These are phyloP conservation scores for Dascillus cervinus DNA, from an alignment of 2,888 invertebrate species.

Conservation along the genomic window DNA sequence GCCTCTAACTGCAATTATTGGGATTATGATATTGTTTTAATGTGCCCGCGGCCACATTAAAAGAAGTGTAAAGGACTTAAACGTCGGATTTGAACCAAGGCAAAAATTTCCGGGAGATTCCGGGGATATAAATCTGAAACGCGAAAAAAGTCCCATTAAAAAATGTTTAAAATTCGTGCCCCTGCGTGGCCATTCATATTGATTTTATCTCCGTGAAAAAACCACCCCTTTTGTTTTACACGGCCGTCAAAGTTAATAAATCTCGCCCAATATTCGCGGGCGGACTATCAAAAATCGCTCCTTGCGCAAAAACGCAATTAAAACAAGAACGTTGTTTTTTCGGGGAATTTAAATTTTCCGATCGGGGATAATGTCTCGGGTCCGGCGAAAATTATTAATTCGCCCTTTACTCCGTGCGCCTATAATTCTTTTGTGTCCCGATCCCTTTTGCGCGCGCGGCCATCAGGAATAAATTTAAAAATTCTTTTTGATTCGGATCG, in stretches of 20 bases:
- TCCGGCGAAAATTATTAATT: no score
- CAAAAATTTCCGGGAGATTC: constrained; percentile 10
- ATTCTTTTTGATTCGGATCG: no score
- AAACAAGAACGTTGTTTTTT: no score
- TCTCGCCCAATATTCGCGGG: constrained; percentile 8
- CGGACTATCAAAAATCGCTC: constrained; percentile 9
- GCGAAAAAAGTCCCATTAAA: constrained; percentile 2
- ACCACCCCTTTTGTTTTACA: constrained; percentile 2
- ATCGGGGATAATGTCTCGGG: no score
- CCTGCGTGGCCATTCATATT: constrained; percentile 8
- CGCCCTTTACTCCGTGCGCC: no score
- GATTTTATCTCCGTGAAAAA: constrained; percentile 10
- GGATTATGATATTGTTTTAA: constrained; percentile 45
- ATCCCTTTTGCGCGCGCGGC: no score
- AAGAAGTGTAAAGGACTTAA: constrained; percentile 28
- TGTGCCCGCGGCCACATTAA: constrained; percentile 34
- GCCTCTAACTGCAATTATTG: constrained; percentile 40
- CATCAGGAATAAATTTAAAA: no score
- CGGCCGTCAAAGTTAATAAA: constrained; percentile 6
- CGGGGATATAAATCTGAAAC: neutral
- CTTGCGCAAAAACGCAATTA: constrained; percentile 6
- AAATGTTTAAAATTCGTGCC: constrained; percentile 6
- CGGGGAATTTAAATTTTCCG: no score
- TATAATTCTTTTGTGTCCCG: no score
- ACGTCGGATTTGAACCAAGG: constrained; percentile 12